Conservation (phyloP, 1,140 invertebrate species). For the Drosophila fuyamai region DNA sequence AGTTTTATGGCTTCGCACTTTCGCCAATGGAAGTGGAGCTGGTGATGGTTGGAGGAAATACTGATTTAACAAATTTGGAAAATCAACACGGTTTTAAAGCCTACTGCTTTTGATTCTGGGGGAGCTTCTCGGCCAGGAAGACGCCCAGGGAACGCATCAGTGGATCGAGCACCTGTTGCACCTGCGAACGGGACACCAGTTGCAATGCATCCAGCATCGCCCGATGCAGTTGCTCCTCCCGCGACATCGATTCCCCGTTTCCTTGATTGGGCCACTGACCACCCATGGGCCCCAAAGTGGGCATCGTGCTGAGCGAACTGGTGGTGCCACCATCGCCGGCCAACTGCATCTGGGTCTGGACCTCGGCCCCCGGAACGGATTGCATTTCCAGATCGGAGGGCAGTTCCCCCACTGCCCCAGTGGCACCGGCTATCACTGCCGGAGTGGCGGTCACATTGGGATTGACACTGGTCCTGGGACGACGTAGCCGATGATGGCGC, state of each 20-base stretch:
- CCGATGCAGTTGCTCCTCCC: slow-evolving; percentile 23
- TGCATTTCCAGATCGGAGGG: background rate
- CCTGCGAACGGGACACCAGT: slow-evolving; percentile 66
- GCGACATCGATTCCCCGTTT: background rate
- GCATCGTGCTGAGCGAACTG: background rate
- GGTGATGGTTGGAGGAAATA: background rate
- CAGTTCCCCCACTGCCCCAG: background rate
- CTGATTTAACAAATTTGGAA: background rate
- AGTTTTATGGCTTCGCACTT: background rate
- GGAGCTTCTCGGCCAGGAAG: slow-evolving; percentile 44
- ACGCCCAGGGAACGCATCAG: slow-evolving; percentile 58
- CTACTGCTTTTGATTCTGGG: background rate
- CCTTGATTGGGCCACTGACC: background rate
- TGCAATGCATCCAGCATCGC: slow-evolving; percentile 62
- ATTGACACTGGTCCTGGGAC: background rate
- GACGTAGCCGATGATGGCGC: background rate
- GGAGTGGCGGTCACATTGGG: background rate
- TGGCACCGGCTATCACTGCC: too few relatives aligned
- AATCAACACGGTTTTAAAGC: background rate
- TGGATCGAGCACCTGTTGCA: slow-evolving; percentile 67
- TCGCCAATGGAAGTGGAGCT: too few relatives aligned
- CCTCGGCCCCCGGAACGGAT: background rate
- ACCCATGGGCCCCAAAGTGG: background rate
- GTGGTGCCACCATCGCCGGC: background rate
- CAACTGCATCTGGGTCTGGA: slow-evolving; percentile 19